Conservation (phyloP, 2,113 vertebrate species). For the Chaetops frenatus region DNA sequence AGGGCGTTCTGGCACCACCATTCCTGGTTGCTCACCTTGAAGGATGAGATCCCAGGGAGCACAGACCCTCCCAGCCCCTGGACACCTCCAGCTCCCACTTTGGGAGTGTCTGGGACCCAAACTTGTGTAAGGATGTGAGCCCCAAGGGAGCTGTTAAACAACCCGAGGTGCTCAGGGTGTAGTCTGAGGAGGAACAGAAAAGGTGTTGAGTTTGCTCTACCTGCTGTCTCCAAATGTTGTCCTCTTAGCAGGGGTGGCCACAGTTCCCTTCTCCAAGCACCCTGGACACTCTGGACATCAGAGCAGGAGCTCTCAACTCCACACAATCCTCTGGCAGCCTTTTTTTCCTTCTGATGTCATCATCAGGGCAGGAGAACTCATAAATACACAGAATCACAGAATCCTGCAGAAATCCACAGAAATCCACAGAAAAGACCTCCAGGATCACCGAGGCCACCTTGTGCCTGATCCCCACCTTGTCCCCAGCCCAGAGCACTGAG, state of each 20-base stretch:
- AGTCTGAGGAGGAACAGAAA: not conserved
- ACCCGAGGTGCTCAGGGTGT: not conserved
- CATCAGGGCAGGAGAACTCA: not conserved
- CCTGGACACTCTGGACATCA: rapidly evolving
- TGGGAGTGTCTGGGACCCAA: not conserved
- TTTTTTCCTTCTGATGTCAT: not conserved
- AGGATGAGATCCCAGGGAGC: not conserved
- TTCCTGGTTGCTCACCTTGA: not conserved
- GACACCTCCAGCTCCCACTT: not conserved
- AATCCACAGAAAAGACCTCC: not conserved
- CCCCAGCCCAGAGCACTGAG: rapidly evolving
- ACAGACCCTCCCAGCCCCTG: not conserved
- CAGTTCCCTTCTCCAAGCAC: not conserved
- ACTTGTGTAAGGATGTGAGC: not conserved
- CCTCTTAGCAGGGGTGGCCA: not conserved
- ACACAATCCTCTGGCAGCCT: not conserved
- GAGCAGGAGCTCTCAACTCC: not conserved
- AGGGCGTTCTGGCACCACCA: not conserved
- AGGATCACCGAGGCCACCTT: rapidly evolving
- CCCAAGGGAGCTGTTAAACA: rapidly evolving
- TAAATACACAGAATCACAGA: not conserved
- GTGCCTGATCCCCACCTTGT: rapidly evolving
- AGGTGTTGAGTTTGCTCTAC: not conserved
- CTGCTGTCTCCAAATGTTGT: rapidly evolving
- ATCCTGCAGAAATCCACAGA: too few relatives aligned